Evolutionary conservation across 1,140 invertebrate genomes (phyloP).

Genomic region (Lepidostoma basale): DNA sequence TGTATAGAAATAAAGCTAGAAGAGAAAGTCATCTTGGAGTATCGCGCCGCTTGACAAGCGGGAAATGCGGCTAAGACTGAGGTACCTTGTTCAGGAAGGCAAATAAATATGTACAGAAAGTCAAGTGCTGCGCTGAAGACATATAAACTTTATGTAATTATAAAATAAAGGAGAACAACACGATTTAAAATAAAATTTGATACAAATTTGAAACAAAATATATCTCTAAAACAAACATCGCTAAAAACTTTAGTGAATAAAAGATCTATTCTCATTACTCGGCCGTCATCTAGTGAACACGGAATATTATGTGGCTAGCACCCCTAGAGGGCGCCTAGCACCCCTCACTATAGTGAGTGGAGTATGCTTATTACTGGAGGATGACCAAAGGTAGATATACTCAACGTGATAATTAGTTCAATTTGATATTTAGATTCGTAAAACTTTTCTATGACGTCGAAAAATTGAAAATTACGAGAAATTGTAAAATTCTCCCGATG

Average conservation of each 20-base stretch:
- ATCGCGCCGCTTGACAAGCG: background rate
- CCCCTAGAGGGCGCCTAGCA: conserved; percentile 46
- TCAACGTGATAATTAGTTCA: conserved; percentile 20
- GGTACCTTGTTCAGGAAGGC: conserved; percentile 4
- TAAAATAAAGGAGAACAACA: conserved; percentile 7
- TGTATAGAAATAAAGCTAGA: conserved; percentile 36
- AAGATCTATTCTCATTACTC: conserved; percentile 40
- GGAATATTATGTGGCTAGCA: conserved; percentile 42
- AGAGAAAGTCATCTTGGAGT: conserved; percentile 1
- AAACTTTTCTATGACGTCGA: conserved; percentile 27
- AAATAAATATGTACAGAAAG: conserved; percentile 6
- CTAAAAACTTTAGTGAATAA: conserved; percentile 42
- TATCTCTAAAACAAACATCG: conserved; percentile 43
- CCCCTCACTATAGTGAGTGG: conserved; percentile 42
- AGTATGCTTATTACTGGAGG: conserved; percentile 26
- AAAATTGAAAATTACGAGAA: conserved; percentile 13
- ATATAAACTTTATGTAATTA: background rate
- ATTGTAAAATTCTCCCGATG: background rate
- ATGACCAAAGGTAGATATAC: conserved; percentile 15
- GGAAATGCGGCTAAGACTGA: too few relatives aligned
- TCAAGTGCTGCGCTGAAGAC: conserved; percentile 2
- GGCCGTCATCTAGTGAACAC: conserved; percentile 44
- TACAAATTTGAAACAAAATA: conserved; percentile 28
- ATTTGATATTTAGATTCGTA: conserved; percentile 33
- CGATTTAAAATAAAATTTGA: conserved; percentile 22